phyloP scores from a whole-genome alignment of 2,888 invertebrate genomes.

The Caenorhabditis doughertyi region DNA sequence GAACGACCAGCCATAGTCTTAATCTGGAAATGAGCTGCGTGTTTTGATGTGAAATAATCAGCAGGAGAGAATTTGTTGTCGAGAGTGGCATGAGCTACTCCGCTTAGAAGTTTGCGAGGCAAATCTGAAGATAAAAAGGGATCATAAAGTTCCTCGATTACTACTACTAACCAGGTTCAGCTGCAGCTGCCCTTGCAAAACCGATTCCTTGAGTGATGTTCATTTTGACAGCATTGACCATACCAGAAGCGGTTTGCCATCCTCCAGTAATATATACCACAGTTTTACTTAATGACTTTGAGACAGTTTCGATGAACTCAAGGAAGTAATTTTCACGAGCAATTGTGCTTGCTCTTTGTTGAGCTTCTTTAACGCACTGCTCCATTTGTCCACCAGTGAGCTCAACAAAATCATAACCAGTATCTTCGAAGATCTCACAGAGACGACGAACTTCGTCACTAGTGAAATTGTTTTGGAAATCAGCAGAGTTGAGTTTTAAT shows the following conservation, averaged over 20 bases:
- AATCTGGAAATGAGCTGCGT: slow-evolving; percentile 60
- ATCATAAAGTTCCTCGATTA: too few species aligned
- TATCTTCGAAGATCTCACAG: slow-evolving; percentile 43
- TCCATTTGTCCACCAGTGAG: slow-evolving; percentile 62
- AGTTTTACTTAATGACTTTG: slow-evolving; percentile 31
- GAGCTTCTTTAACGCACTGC: slow-evolving; percentile 41
- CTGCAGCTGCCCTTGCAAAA: slow-evolving; percentile 70
- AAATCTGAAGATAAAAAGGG: slow-evolving; percentile 56
- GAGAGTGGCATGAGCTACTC: slow-evolving; percentile 35
- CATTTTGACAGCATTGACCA: slow-evolving; percentile 70
- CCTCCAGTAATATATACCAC: slow-evolving; percentile 75
- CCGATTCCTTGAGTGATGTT: slow-evolving; percentile 73
- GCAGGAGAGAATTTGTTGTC: slow-evolving; percentile 56
- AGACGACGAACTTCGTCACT: slow-evolving; percentile 39
- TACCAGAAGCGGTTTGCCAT: slow-evolving; percentile 72
- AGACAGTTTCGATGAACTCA: slow-evolving; percentile 48
- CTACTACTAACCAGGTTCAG: slow-evolving; percentile 75
- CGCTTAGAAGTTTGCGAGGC: slow-evolving; percentile 44
- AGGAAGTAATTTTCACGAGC: slow-evolving; percentile 60
- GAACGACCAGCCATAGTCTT: slow-evolving; percentile 40
- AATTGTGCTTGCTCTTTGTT: slow-evolving; percentile 49
- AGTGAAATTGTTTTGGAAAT: slow-evolving; percentile 55
- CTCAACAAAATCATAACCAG: slow-evolving; percentile 57
- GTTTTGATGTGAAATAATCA: slow-evolving; percentile 54
- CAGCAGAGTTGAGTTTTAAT: slow-evolving; percentile 59